Conservation (phyloP, 92 coral and sea anemone species). For the Nematostella vectensis region DNA sequence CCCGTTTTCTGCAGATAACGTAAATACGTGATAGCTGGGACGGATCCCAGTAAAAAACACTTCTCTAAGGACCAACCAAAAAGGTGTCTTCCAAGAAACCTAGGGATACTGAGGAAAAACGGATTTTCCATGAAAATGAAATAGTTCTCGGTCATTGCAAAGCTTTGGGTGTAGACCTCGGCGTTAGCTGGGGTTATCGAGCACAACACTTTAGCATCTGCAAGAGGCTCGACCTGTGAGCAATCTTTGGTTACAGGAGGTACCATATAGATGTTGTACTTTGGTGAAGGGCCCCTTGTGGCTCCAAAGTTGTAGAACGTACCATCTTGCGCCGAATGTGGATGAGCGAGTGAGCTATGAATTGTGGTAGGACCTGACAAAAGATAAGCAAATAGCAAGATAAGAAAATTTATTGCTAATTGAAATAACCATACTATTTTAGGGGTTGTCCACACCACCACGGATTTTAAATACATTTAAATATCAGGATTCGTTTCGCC, state of each 20-base stretch:
- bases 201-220: constrained; percentile 42
- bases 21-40: constrained; percentile 32
- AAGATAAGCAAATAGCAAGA: not conserved
- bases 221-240: constrained; percentile 24
- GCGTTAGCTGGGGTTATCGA: constrained; percentile 25
- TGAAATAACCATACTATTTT: no score
- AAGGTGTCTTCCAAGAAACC: constrained; percentile 14
- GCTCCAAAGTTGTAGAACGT: constrained; percentile 33
- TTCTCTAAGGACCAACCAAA: constrained; percentile 23
- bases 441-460: no score
- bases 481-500: no score
- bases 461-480: no score
- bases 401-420: no score
- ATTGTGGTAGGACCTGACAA: constrained; percentile 17
- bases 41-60: constrained; percentile 43
- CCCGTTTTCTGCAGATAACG: constrained; percentile 47
- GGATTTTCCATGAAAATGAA: constrained; percentile 47
- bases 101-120: constrained; percentile 26
- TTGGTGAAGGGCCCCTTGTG: constrained; percentile 23
- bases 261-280: constrained; percentile 31
- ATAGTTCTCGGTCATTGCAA: constrained; percentile 59
- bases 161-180: constrained; percentile 51
- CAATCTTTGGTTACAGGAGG: constrained; percentile 29
- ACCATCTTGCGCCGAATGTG: constrained; percentile 51
- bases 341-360: constrained; percentile 42